Evolutionary conservation across 2,797 vertebrate genomes (phyloP), one percentile per base, ranked within the genome.

Genomic region (Myripristis murdjan): DNA sequence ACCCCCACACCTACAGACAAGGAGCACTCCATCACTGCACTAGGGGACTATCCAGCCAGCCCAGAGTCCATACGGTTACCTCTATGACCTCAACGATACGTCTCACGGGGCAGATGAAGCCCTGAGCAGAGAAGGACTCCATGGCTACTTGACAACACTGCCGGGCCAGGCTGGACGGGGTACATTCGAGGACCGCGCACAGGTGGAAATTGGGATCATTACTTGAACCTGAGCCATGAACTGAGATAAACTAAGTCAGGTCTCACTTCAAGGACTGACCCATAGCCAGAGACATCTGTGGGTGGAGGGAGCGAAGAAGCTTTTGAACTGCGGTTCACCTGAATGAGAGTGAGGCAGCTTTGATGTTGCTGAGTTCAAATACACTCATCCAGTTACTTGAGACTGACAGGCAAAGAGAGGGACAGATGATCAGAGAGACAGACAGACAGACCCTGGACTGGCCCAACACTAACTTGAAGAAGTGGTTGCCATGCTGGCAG

Each of bases 1-100:
- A 88, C 93, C 94, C 1, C 77, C 86, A 80, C 90, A 94, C 71
- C 86, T 94, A 14, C 87, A 90, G 74, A 81, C 23, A 12, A 64
- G 63, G 61, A 59, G 61, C 70, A 2, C 69, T 6, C 14, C 65
- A 0, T 18, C 65, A 35, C 48, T 73, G 57, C 70, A 64, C 56
- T 86, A 77, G 63, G 12, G 14, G 35, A 41, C 69, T 41, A 6
- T 46, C 71, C 20, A 31, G n/a, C 61, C 59, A 54, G 65, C 63
- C 53, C 12, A n/a, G 23, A 56, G 31, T 56, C 61, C 37, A 55
- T 7, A 44, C 51, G 53, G 52, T 57, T 43, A 81, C 52, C 68
- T 68, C 11, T 0, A 37, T 2, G 26, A 28, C 26, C 26, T 28
- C 39, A 41, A 46, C 60, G 48, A 67, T 59, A 37, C 53, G 74